Evolutionary conservation across 2,113 vertebrate species (phyloP).

Genomic region (Callocephalon fimbriatum): DNA sequence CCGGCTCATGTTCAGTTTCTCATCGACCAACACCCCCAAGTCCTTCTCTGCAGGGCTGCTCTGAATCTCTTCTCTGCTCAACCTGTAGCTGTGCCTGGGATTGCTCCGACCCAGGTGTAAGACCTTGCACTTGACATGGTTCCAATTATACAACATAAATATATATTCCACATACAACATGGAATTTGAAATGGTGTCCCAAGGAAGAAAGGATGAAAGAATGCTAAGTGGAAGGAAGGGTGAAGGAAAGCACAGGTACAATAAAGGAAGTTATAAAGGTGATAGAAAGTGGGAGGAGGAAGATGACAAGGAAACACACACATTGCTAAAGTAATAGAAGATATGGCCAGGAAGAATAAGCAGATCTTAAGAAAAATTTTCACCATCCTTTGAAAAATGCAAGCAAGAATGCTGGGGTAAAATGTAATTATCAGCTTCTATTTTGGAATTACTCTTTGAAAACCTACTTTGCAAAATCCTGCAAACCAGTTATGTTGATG

Average conservation of each 20-base stretch:
- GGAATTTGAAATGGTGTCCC: neutral
- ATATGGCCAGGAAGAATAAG: neutral
- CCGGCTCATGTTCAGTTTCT: no score
- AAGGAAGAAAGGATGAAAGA: neutral
- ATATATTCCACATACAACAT: neutral
- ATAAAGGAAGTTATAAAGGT: neutral
- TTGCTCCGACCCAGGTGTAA: no score
- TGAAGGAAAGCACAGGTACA: neutral
- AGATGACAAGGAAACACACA: neutral
- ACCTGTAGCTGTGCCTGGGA: no score
- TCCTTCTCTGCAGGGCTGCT: no score
- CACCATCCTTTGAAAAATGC: neutral
- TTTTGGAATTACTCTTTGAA: neutral
- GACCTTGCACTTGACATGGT: no score
- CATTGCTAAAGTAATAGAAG: neutral
- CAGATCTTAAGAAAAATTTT: neutral
- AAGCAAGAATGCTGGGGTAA: neutral
- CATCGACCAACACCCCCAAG: no score
- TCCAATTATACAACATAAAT: no score
- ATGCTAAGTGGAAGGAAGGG: neutral
- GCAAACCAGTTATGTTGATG: neutral
- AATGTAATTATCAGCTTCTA: neutral
- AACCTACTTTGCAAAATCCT: neutral
- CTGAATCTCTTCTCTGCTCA: no score
- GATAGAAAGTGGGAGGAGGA: neutral